Evolutionary conservation across 2,113 vertebrate genomes (phyloP).

Genomic region (Phoenicopterus ruber): DNA sequence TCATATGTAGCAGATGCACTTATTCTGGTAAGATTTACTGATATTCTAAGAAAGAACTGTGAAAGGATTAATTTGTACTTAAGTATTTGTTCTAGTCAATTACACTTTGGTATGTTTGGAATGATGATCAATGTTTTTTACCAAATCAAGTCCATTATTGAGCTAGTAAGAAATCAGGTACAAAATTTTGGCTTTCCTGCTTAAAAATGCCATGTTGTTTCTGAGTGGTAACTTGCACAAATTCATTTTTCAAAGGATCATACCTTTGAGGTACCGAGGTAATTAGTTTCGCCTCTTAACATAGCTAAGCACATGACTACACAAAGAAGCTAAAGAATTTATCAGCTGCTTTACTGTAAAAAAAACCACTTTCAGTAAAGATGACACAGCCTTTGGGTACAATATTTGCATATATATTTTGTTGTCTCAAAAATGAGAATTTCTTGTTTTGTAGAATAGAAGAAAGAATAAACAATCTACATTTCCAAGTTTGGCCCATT

Average conservation of each 20-base stretch:
- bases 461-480: not conserved
- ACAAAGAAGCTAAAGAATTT: not conserved
- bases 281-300: not conserved
- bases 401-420: not conserved
- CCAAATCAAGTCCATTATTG: not conserved
- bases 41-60: not conserved
- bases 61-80: not conserved
- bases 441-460: not conserved
- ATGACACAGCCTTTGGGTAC: not conserved
- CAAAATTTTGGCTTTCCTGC: not conserved
- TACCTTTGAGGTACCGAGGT: not conserved
- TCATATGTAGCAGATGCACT: not conserved
- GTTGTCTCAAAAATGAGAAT: not conserved
- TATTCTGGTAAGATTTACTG: not conserved
- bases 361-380: not conserved
- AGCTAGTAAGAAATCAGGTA: not conserved
- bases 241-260: not conserved
- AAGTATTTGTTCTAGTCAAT: not conserved
- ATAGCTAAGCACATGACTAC: not conserved
- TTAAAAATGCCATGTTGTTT: not conserved
- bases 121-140: not conserved
- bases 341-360: not conserved
- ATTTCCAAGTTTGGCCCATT: not conserved
- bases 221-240: not conserved
- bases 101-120: not conserved